Evolutionary conservation across 2,113 vertebrate species (phyloP), one percentile per base, ranked within the genome.

Genomic region (Vidua macroura): DNA sequence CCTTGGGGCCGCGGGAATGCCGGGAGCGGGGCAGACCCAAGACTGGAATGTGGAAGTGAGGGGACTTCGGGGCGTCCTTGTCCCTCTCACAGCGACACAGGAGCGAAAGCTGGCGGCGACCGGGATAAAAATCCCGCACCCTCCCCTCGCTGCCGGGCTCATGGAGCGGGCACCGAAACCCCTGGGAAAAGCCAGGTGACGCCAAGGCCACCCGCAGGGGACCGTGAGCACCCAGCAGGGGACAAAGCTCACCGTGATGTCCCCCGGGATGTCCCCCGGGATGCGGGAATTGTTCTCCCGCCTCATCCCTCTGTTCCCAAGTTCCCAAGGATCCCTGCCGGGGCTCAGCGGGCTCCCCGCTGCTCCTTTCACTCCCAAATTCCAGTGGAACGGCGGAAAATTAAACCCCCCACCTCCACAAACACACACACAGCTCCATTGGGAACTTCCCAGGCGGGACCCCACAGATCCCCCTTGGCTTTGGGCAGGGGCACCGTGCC

Each of bases 141-240:
- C 1, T 43, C 39, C 43, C 19, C 27, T 35, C 3, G 2, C 69
- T 55, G 25, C 51, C 0, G 1, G 23, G 24, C 16, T 56, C 46
- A 7, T 0, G 63, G 58, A 74, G 8, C 3, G 0, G 5, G 51
- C 8, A 0, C 39, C 20, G 1, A 77, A 62, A 7, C 1, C 3
- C 46, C 43, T 13, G 74, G 85, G 64, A 80, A 72, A 51, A 48
- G 53, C 53, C 53, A 5, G 22, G 52, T 1, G 10, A 31, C 18
- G 28, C 89, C 83, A 55, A 87, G 41, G 46, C 73, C 20, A 7
- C 78, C 35, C 73, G 8, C 0, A 2, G 49, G n/a, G 15, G 9
- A 68, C 46, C 7, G 1, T 4, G 6, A 21, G 13, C 11, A 7
- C 8, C 52, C 15, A 0, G 3, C 53, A 25, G 1, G 2, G 74